These are phyloP conservation scores for Zoanthus solanderi DNA, from an alignment of 92 coral and sea anemone species.

Conservation along the genomic window DNA sequence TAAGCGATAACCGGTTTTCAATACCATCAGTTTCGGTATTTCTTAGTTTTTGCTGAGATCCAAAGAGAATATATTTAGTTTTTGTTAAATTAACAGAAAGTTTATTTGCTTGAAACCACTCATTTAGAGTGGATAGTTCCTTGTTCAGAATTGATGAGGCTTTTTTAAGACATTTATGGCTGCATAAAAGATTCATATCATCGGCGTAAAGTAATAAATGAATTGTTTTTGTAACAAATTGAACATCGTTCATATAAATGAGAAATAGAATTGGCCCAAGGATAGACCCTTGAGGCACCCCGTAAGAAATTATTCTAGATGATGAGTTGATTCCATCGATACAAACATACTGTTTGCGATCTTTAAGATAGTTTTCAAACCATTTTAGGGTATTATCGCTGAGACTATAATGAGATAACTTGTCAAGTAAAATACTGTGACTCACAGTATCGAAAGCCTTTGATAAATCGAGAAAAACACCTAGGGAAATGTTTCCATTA, in stretches of 20 bases:
- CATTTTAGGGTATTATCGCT: background rate
- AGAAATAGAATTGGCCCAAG: conserved; percentile 28
- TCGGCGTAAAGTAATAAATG: conserved; percentile 32
- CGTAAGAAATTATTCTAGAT: conserved; percentile 16
- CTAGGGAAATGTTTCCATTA: conserved; percentile 8
- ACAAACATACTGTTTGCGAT: conserved; percentile 42
- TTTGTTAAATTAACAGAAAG: no score
- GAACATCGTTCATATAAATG: conserved; percentile 16
- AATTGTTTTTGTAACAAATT: conserved; percentile 17
- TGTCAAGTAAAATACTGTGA: conserved; percentile 21
- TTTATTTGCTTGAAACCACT: conserved; percentile 32
- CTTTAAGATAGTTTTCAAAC: background rate
- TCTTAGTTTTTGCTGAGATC: conserved; percentile 29
- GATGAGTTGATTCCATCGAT: conserved; percentile 18
- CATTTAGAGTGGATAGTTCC: conserved; percentile 7
- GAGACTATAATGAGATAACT: conserved; percentile 7
- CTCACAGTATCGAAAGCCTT: conserved; percentile 33
- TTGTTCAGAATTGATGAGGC: conserved; percentile 16
- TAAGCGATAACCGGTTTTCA: background rate
- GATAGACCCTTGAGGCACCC: conserved; percentile 28
- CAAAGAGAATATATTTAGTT: conserved; percentile 22
- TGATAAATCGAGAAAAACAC: conserved; percentile 21
- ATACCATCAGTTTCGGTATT: conserved; percentile 18
- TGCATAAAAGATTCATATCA: conserved; percentile 42
- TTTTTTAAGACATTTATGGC: conserved; percentile 26